Evolutionary conservation across 2,888 invertebrate genomes (phyloP), one percentile per base, ranked within the genome.

Genomic region (Drosophila rellima): DNA sequence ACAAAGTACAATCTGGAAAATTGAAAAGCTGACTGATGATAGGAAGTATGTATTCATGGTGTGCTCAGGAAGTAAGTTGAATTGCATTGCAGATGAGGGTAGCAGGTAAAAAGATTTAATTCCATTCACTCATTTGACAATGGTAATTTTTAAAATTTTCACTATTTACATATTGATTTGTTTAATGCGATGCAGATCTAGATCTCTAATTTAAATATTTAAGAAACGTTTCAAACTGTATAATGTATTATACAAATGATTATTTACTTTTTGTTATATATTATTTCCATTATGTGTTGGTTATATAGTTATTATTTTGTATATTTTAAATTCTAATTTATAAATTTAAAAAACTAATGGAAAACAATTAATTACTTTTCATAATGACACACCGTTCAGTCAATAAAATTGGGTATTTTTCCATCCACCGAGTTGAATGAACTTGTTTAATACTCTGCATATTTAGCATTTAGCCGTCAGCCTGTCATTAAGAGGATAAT

Each of bases 401-500:
- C 33, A 33, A 8, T 18, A 0, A 8, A 23, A 23, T 23, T 8
- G 2, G 35, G 0, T 3, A 15, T 11, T 35, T 35, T 47, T 15
- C 4, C 7, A n/a, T n/a, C 13, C 7, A 33, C 15, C 3, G 23
- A 59, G 73, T 55, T 73, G 31, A 69, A 56, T 39, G 44, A 70
- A 60, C 69, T 35, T 2, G 11, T 11, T n/a, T 2, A 23, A 31
- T 29, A 18, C 33, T 18, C 33, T 7, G 45, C 17, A 13, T 4
- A 7, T 18, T 10, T 13, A 8, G 17, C 37, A n/a, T 4, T 44
- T 45, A 48, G 23, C 29, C 40, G n/a, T 23, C 44, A 45, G 69
- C 7, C 51, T 40, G 64, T 65, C 70, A 68, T 77, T 76, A 78
- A 13, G 55, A 51, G 67, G 29, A 74, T 70, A 68, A 77, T 84